Percentiles rank a stretch among this genome's conserved stretches.
Evolutionary conservation across 2,888 invertebrate genomes (phyloP).

Genomic region (Caenorhabditis plicata): DNA sequence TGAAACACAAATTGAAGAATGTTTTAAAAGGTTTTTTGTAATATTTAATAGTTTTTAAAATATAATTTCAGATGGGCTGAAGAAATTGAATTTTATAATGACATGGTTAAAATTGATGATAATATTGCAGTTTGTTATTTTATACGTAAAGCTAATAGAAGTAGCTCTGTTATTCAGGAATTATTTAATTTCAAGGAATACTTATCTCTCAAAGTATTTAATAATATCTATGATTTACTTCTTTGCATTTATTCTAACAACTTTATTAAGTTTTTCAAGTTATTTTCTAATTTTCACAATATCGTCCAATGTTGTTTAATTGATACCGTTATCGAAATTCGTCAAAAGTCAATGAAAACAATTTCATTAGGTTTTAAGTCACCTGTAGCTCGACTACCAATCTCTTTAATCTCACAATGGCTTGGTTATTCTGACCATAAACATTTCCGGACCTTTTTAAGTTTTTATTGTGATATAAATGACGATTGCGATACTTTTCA

Average conservation of each 20-base stretch:
- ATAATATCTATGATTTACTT: constrained; percentile 2
- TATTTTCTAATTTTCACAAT: constrained; percentile 4
- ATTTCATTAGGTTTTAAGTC: constrained; percentile 29
- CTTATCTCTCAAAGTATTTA: constrained; percentile 1
- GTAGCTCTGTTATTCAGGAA: constrained; percentile 11
- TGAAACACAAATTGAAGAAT: constrained; percentile 43
- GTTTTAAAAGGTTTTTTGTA: constrained; percentile 29
- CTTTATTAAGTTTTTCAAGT: constrained; percentile 18
- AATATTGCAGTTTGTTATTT: constrained; percentile 9
- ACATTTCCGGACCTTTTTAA: neutral
- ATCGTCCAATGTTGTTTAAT: constrained; percentile 7
- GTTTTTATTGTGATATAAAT: constrained; percentile 6
- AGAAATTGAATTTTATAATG: neutral
- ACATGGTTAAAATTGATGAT: neutral
- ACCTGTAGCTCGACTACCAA: constrained; percentile 8
- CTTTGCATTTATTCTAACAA: constrained; percentile 14
- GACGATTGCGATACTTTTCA: constrained; percentile 4
- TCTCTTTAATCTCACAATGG: constrained; percentile 10
- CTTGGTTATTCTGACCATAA: constrained; percentile 8
- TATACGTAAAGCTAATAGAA: constrained; percentile 10
- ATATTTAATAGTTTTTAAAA: neutral
- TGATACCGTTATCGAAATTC: constrained; percentile 13
- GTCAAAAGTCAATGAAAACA: constrained; percentile 13
- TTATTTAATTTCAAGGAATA: constrained; percentile 2
- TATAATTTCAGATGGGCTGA: neutral